These are phyloP conservation scores for Camptogramma bilineatum DNA, from an alignment of 2,888 invertebrate species.

Conservation along the genomic window DNA sequence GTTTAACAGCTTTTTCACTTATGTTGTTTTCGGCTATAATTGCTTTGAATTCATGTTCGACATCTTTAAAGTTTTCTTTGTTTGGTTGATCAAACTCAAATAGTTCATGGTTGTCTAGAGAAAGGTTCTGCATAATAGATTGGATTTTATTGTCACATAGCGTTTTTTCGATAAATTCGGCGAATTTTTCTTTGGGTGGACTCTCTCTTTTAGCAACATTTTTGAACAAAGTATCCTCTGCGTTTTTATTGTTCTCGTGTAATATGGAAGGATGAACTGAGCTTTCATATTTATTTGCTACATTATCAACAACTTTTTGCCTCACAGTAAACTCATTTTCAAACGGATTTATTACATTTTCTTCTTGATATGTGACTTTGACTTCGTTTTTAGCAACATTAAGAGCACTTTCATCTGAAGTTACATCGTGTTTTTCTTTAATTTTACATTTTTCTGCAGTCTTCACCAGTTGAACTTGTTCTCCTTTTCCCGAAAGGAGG, in stretches of 20 bases:
- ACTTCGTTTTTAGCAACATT: background rate
- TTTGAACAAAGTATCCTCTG: slow-evolving; percentile 48
- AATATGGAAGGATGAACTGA: slow-evolving; percentile 20
- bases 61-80: slow-evolving; percentile 41
- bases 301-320: slow-evolving; percentile 1
- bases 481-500: slow-evolving; percentile 51
- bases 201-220: slow-evolving; percentile 66
- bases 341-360: background rate
- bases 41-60: slow-evolving; percentile 48
- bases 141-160: slow-evolving; percentile 78
- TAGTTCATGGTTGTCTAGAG: slow-evolving; percentile 64
- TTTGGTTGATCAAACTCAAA: slow-evolving; percentile 49
- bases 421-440: slow-evolving; percentile 5
- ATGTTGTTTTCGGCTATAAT: slow-evolving; percentile 48
- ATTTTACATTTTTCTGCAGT: slow-evolving; percentile 32
- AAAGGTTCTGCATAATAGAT: slow-evolving; percentile 76
- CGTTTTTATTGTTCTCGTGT: slow-evolving; percentile 55
- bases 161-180: slow-evolving; percentile 78
- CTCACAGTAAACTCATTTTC: background rate
- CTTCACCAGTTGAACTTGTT: slow-evolving; percentile 39
- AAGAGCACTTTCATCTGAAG: background rate
- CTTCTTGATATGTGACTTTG: background rate
- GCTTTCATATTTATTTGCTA: slow-evolving; percentile 9
- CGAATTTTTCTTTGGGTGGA: slow-evolving; percentile 76
- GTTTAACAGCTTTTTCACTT: slow-evolving; percentile 57